Percentiles rank a stretch among this genome's conserved stretches.
phyloP scores from a whole-genome alignment of 35 echinoderm and acorn worm genomes.

The Patiria miniata region DNA sequence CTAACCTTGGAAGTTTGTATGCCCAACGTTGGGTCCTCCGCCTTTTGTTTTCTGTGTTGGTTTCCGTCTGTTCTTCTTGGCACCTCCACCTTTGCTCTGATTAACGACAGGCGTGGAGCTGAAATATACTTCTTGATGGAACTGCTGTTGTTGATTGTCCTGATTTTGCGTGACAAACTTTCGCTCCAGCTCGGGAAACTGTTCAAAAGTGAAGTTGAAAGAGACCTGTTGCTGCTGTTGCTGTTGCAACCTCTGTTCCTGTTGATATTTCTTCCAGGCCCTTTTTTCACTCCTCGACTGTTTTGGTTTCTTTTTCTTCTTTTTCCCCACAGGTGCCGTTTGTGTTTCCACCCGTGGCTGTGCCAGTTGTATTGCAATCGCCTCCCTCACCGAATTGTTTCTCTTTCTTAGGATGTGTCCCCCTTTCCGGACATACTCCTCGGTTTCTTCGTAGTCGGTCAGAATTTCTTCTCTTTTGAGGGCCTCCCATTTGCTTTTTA shows the following conservation, averaged over 20 bases:
- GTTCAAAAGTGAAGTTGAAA: too few species aligned
- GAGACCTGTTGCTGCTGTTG: neutral
- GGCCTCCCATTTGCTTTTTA: neutral
- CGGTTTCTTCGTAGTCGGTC: neutral
- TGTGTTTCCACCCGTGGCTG: neutral
- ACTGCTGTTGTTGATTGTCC: too few species aligned
- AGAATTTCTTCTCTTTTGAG: neutral
- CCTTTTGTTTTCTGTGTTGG: too few species aligned
- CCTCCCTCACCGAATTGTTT: neutral
- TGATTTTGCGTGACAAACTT: too few species aligned
- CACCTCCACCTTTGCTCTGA: too few species aligned
- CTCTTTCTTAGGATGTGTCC: neutral
- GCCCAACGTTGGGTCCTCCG: too few species aligned
- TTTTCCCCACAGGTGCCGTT: neutral
- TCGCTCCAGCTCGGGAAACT: too few species aligned
- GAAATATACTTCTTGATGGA: too few species aligned
- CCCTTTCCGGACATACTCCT: neutral
- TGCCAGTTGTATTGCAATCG: neutral
- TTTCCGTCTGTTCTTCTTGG: too few species aligned
- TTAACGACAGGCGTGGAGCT: too few species aligned
- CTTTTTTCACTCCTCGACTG: neutral
- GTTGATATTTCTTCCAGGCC: neutral
- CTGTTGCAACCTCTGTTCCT: neutral
- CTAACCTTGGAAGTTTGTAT: too few species aligned
- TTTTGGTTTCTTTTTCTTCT: neutral